Percentiles rank a stretch among this genome's conserved stretches.
These are phyloP conservation scores for Nannobrachium achirus DNA, from an alignment of 2,113 vertebrate genomes.

Conservation along the genomic window DNA sequence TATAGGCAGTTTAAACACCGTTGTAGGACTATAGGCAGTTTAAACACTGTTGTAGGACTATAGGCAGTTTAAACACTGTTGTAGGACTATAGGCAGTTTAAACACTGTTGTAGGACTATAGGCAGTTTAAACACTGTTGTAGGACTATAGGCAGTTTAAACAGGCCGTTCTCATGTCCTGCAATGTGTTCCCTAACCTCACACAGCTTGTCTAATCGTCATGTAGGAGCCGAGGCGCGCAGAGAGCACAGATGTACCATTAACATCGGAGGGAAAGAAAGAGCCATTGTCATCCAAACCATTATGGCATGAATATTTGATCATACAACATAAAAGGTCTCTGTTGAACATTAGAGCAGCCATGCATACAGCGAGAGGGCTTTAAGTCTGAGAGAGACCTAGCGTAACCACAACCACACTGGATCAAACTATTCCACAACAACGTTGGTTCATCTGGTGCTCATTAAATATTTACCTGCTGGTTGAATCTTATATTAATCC, in stretches of 20 bases:
- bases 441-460: conserved; percentile 43
- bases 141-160: conserved; percentile 15
- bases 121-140: no score
- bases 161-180: neutral
- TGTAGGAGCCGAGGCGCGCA: conserved; percentile 6
- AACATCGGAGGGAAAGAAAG: conserved; percentile 35
- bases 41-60: no score
- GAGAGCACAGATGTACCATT: conserved; percentile 50
- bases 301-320: conserved; percentile 77
- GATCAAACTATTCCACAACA: conserved; percentile 48
- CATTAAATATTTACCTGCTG: conserved; percentile 61
- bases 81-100: no score
- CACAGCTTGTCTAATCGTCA: conserved; percentile 46
- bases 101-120: no score
- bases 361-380: conserved; percentile 48
- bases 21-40: no score
- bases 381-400: conserved; percentile 11
- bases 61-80: no score
- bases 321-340: conserved; percentile 62
- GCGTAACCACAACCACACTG: conserved; percentile 20
- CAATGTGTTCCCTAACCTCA: conserved; percentile 33
- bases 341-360: conserved; percentile 38
- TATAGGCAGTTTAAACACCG: no score
- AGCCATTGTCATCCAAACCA: conserved; percentile 57
- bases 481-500: conserved; percentile 54